Conservation (phyloP, 2,888 invertebrate species). For the Aricia artaxerxes region DNA sequence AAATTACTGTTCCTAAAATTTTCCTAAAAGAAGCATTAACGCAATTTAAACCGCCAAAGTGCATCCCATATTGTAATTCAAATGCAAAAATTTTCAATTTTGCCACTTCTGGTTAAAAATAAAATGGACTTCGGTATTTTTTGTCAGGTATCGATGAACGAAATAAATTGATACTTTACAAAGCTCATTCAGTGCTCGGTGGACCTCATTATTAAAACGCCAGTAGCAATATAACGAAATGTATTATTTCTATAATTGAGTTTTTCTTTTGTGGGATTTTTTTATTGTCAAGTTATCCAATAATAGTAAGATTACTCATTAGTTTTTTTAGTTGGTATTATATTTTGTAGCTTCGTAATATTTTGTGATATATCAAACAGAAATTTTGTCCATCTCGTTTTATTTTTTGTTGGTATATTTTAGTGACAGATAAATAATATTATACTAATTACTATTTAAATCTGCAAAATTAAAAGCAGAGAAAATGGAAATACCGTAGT, state of each 20-base stretch:
- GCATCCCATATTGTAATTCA: not conserved
- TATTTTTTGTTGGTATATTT: not conserved
- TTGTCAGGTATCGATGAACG: slow-evolving; percentile 13
- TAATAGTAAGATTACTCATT: not conserved
- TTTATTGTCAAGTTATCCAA: not conserved
- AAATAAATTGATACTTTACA: slow-evolving; percentile 26
- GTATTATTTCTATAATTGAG: slow-evolving; percentile 27
- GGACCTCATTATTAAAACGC: slow-evolving; percentile 29
- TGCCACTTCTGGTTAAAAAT: not conserved
- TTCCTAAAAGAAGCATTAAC: not conserved
- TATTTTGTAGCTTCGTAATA: not conserved
- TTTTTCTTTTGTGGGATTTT: slow-evolving; percentile 6
- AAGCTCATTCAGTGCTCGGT: slow-evolving; percentile 27
- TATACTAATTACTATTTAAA: no score
- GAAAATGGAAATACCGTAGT: not conserved
- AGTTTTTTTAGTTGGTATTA: not conserved
- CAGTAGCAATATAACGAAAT: slow-evolving; percentile 20
- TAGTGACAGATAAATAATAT: not conserved
- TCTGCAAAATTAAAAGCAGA: not conserved
- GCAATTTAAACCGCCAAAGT: not conserved
- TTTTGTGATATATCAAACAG: not conserved
- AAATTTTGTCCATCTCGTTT: not conserved
- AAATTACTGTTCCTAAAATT: not conserved
- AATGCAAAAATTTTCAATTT: not conserved
- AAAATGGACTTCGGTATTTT: not conserved